phyloP scores from a whole-genome alignment of 1,140 invertebrate genomes.

The Drosophila grimshawi region DNA sequence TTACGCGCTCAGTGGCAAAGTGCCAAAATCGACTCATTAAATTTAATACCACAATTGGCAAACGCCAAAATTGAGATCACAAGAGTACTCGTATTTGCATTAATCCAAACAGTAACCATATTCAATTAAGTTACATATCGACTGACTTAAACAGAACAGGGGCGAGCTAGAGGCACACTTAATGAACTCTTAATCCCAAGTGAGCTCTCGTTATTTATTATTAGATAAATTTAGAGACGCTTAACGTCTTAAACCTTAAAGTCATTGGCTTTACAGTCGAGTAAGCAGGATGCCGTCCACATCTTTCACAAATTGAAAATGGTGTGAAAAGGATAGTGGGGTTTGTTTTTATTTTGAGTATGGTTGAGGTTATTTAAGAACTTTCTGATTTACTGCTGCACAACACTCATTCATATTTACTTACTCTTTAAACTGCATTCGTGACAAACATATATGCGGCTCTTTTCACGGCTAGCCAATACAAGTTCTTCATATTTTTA shows the following conservation, averaged over 20 bases:
- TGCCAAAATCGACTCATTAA: constrained; percentile 43
- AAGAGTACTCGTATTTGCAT: constrained; percentile 14
- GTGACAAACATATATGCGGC: no score
- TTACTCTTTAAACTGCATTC: no score
- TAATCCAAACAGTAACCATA: constrained; percentile 31
- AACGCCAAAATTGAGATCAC: constrained; percentile 16
- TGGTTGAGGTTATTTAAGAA: not conserved
- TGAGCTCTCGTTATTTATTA: not conserved
- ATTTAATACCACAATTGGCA: constrained; percentile 45
- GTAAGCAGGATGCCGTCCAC: no score
- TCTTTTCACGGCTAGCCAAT: no score
- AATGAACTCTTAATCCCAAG: not conserved
- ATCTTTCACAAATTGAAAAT: no score
- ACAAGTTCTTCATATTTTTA: no score
- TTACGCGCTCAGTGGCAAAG: constrained; percentile 15
- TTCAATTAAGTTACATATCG: constrained; percentile 17
- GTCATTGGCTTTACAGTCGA: no score
- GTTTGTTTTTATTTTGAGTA: not conserved
- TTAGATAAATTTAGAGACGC: not conserved
- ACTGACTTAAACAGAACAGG: not conserved
- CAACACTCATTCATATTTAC: not conserved
- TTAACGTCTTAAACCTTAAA: no score
- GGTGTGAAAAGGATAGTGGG: not conserved
- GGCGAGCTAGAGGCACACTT: not conserved
- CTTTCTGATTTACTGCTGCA: not conserved